These are phyloP conservation scores for Tenebrio molitor DNA, from an alignment of 1,140 invertebrate species.

Conservation along the genomic window DNA sequence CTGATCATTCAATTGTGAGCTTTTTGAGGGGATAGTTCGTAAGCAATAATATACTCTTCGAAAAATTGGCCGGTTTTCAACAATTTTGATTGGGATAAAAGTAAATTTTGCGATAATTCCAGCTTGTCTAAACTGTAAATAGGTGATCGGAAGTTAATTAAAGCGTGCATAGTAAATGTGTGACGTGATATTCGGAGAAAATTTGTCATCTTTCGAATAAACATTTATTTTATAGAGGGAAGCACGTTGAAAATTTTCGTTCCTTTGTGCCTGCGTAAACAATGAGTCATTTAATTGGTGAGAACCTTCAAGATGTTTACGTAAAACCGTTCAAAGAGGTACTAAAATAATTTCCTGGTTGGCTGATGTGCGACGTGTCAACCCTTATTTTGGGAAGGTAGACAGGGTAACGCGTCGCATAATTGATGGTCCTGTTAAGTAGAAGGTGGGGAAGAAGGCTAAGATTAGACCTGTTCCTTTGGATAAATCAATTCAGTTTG, in stretches of 20 bases:
- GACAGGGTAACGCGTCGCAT: conserved; percentile 35
- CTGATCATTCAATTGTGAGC: no score
- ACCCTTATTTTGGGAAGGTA: conserved; percentile 40
- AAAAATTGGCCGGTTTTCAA: no score
- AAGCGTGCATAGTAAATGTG: neutral
- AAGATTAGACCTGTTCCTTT: conserved; percentile 40
- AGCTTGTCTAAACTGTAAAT: no score
- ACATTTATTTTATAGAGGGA: conserved; percentile 5
- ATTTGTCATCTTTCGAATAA: conserved; percentile 24
- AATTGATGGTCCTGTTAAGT: conserved; percentile 44
- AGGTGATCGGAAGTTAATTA: neutral
- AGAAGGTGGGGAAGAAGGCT: conserved; percentile 26
- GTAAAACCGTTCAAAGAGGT: conserved; percentile 42
- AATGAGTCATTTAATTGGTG: conserved; percentile 43
- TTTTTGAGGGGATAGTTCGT: no score
- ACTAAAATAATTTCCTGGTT: conserved; percentile 44
- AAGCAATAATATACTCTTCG: no score
- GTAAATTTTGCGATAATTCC: no score
- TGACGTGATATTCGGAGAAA: neutral
- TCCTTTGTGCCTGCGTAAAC: conserved; percentile 34
- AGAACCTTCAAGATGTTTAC: conserved; percentile 44
- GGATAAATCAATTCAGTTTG: conserved; percentile 41
- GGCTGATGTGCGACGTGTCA: conserved; percentile 43
- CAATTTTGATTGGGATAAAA: no score
- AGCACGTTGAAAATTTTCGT: conserved; percentile 24